Conservation (phyloP, 1,140 invertebrate genomes). For the Atta colombica region DNA sequence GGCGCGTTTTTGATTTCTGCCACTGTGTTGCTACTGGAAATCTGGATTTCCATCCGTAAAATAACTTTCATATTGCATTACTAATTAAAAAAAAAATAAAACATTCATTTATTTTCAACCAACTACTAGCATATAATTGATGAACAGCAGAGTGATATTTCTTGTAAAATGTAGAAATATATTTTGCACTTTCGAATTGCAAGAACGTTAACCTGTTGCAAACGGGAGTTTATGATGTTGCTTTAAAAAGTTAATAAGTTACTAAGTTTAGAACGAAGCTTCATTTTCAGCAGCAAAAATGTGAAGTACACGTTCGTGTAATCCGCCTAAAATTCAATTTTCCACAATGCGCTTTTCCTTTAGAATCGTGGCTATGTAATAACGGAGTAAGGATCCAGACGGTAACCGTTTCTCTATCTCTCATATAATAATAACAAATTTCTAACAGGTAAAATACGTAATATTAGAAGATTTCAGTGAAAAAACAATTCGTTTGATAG, state of each 20-base stretch:
- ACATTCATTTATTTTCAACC: not conserved
- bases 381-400: slow-evolving; percentile 15
- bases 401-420: not conserved
- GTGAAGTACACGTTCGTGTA: not conserved
- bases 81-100: not conserved
- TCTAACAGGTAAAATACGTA: slow-evolving; percentile 21
- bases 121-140: not conserved
- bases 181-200: not conserved
- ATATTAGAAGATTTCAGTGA: not conserved
- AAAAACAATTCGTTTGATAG: not conserved
- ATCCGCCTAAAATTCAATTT: slow-evolving; percentile 51
- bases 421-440: not conserved
- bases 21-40: not conserved
- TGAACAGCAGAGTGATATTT: not conserved
- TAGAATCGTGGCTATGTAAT: not conserved
- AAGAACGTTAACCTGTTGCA: slow-evolving; percentile 14
- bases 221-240: not conserved
- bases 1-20: not conserved
- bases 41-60: not conserved
- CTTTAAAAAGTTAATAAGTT: slow-evolving; percentile 49
- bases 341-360: slow-evolving; percentile 24
- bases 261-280: not conserved
- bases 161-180: not conserved
- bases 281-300: slow-evolving; percentile 5
- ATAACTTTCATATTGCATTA: not conserved